Conservation (phyloP, 2,113 vertebrate genomes). For the Albula glossodonta region DNA sequence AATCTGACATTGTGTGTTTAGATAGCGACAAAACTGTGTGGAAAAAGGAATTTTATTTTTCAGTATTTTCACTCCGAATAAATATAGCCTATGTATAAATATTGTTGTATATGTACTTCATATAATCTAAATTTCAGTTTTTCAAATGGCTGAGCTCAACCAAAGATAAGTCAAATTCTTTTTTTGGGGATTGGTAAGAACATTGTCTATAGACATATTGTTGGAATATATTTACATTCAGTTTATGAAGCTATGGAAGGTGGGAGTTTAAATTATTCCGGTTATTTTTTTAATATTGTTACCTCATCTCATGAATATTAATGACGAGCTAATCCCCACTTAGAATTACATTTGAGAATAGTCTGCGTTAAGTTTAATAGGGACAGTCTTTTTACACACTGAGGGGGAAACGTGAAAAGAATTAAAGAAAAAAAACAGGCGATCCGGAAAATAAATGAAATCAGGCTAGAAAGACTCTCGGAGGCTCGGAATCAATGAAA, state of each 20-base stretch:
- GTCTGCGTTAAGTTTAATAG: constrained; percentile 76
- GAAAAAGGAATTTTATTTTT: neutral
- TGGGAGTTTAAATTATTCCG: constrained; percentile 55
- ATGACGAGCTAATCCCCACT: constrained; percentile 73
- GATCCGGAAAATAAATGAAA: constrained; percentile 49
- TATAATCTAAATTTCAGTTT: neutral
- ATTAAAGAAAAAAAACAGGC: constrained; percentile 45
- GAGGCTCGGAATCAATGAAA: constrained; percentile 66
- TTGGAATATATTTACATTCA: constrained; percentile 17
- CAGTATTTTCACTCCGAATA: neutral
- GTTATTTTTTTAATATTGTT: constrained; percentile 52
- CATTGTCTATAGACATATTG: neutral
- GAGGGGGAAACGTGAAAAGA: constrained; percentile 51
- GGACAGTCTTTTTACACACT: constrained; percentile 60
- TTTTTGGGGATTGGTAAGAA: neutral
- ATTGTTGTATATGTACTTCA: neutral
- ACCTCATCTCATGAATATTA: constrained; percentile 74
- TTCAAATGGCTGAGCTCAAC: neutral
- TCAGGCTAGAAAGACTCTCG: constrained; percentile 42
- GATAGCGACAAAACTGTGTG: neutral
- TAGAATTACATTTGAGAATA: constrained; percentile 79
- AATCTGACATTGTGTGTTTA: neutral
- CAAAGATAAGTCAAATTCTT: neutral
- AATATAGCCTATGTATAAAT: neutral
- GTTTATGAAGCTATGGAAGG: constrained; percentile 24